phyloP scores from a whole-genome alignment of 2,888 invertebrate species.

The Agelastica alni region DNA sequence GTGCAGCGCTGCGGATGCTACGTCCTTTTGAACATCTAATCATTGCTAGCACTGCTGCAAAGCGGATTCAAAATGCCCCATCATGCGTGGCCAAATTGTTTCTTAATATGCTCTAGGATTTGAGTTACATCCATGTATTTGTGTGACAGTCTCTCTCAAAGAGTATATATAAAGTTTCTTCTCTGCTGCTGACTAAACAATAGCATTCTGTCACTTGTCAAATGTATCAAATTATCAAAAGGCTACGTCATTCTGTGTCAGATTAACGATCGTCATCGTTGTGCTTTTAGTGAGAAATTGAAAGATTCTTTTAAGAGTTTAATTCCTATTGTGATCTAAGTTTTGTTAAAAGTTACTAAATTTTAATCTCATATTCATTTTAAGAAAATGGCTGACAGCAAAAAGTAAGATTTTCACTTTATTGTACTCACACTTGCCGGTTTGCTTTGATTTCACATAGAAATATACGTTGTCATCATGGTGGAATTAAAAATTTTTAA shows the following conservation, averaged over 20 bases:
- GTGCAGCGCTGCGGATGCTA: no score
- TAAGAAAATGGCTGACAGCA: slow-evolving; percentile 49
- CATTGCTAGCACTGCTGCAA: no score
- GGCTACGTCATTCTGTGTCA: slow-evolving; percentile 51
- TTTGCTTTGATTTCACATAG: slow-evolving; percentile 35
- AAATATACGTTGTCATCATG: slow-evolving; percentile 52
- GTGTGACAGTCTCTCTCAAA: not conserved
- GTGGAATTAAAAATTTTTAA: slow-evolving; percentile 43
- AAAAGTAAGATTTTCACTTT: slow-evolving; percentile 43
- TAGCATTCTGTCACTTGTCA: slow-evolving; percentile 40
- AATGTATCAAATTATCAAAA: slow-evolving; percentile 38
- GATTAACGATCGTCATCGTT: slow-evolving; percentile 48
- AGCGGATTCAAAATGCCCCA: no score
- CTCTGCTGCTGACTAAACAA: not conserved
- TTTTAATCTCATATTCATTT: slow-evolving; percentile 29
- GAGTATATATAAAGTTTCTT: no score
- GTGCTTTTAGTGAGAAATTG: slow-evolving; percentile 30
- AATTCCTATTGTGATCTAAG: slow-evolving; percentile 30
- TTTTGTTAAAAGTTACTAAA: slow-evolving; percentile 33
- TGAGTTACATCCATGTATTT: no score
- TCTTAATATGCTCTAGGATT: no score
- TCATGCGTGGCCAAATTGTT: no score
- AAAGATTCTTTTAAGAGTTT: slow-evolving; percentile 30
- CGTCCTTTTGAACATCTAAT: no score
- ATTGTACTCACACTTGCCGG: slow-evolving; percentile 27